Base-by-base conservation (phyloP, 2,113 vertebrate species). In the Myanophis thanlyinensis region DNA sequence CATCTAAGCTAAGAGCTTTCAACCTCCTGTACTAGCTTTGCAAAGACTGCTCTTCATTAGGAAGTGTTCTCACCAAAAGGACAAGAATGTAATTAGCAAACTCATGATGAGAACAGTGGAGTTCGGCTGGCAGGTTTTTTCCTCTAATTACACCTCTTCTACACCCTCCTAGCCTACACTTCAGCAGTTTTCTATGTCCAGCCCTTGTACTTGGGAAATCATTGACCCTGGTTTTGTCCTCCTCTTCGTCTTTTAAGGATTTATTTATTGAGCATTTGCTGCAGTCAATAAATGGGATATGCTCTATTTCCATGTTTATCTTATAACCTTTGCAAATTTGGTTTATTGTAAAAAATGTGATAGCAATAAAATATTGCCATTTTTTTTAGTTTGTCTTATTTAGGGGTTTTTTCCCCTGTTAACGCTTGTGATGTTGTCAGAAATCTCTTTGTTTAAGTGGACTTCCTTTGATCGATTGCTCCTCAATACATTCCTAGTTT, bases 1-100 rank as follows among this genome's bases (percentile, higher is more conserved):
- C 94, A 85, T 88, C 91, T 90, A 67, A 67, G 13, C 51, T 25
- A 15, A 88, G 46, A 59, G 85, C 91, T 90, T 90, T 95, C 90
- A 62, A 49, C 80, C 89, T 20, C 9, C 30, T 93, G 93, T 93
- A 59, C 5, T 67, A 92, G 46, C 23, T 90, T 94, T 88, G 40
- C 8, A 91, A 15, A 87, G 84, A 8, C 89, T 47, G 2, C 92
- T 90, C 89, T 95, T 10, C 67, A 73, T 85, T 51, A 90, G 49
- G 52, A 91, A 93, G 87, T 67, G 22, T 92, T 25, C 93, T 95
- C 87, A 27, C 47, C 25, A 89, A 94, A 53, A 1, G 0, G 89
- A 1, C 23, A 89, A 80, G 73, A 80, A 22, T 22, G 88, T 89
- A 30, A 40, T 91, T 87, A 95, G 54, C 47, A 48, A 87, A 59